Conservation (phyloP, 1,140 invertebrate species). For the Pteromalus puparum region DNA sequence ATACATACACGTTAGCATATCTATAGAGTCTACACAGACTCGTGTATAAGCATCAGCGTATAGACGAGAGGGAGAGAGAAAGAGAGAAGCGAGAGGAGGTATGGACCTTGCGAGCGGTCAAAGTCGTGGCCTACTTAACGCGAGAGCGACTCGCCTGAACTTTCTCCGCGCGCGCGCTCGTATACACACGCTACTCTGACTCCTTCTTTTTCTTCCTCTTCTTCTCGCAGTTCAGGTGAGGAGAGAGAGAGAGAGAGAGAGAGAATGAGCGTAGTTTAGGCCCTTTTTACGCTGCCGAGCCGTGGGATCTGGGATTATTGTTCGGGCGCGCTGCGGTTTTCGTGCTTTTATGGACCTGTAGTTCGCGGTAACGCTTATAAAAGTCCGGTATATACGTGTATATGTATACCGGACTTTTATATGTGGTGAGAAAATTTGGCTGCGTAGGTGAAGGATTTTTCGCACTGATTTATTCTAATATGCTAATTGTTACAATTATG, state of each 20-base stretch:
- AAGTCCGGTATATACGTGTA: too few relatives aligned
- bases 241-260: conserved; percentile 32
- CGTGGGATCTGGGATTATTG: conserved; percentile 3
- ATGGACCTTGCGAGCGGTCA: conserved; percentile 75
- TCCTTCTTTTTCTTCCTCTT: not conserved
- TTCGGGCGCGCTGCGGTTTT: not conserved
- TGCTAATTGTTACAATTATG: too few relatives aligned
- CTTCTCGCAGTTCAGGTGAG: not conserved
- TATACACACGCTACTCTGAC: not conserved
- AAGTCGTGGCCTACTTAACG: conserved; percentile 75
- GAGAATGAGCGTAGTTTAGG: not conserved
- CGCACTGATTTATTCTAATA: too few relatives aligned
- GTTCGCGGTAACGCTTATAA: not conserved
- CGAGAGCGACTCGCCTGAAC: conserved; percentile 60
- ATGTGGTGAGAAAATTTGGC: too few relatives aligned
- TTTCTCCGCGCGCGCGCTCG: conserved; percentile 67
- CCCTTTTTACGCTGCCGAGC: not conserved
- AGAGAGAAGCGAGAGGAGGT: conserved; percentile 55
- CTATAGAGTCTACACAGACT: conserved; percentile 5
- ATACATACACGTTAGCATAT: not conserved
- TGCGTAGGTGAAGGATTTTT: too few relatives aligned
- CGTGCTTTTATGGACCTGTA: not conserved
- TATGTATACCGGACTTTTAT: too few relatives aligned
- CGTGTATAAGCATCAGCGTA: conserved; percentile 34
- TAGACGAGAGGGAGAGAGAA: conserved; percentile 47